Conservation (phyloP, 2,797 vertebrate genomes). For the Ara ararauna region DNA sequence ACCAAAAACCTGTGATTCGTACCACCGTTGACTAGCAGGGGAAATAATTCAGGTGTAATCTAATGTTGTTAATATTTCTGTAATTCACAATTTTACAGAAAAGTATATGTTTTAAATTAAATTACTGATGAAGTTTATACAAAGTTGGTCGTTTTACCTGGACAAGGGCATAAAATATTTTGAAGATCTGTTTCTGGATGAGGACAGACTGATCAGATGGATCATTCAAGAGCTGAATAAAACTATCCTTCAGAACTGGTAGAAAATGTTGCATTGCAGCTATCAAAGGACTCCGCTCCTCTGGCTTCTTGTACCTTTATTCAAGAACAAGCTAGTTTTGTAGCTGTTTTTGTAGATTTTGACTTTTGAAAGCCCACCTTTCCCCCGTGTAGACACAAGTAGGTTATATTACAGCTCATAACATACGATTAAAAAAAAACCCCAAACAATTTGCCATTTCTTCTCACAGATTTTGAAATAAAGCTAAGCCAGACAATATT, state of each 20-base stretch:
- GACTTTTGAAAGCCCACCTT: neutral
- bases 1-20: neutral
- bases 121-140: neutral
- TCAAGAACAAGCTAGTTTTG: constrained; percentile 61
- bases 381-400: neutral
- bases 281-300: constrained; percentile 93
- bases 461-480: neutral
- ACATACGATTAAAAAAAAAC: neutral
- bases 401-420: neutral
- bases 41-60: constrained; percentile 1
- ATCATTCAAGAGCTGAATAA: constrained; percentile 93
- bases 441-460: neutral
- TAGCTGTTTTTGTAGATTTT: constrained; percentile 6
- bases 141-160: constrained; percentile 83
- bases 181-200: constrained; percentile 99
- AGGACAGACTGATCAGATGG: constrained; percentile 95
- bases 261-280: constrained; percentile 99
- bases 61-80: neutral
- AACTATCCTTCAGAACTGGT: constrained; percentile 96
- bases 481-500: neutral
- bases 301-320: constrained; percentile 96
- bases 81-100: neutral
- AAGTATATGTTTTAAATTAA: neutral
- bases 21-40: neutral
- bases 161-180: constrained; percentile 98